Percentiles rank a stretch among this genome's conserved stretches.
Conservation (phyloP, 2,888 invertebrate species). For the Argyresthia albistria region DNA sequence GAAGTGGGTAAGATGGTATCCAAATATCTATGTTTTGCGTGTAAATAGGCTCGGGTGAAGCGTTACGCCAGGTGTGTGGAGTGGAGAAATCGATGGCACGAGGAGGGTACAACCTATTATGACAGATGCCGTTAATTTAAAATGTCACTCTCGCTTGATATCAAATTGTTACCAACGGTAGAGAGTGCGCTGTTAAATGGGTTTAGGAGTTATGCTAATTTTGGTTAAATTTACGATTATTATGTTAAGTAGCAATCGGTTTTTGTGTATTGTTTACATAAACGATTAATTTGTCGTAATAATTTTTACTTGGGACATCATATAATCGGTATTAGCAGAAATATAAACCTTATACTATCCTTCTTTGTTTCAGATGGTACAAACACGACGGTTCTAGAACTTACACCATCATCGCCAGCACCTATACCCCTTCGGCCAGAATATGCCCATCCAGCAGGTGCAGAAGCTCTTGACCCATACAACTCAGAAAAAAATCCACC, state of each 20-base stretch:
- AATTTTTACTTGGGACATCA: too few relatives aligned
- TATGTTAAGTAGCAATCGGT: too few relatives aligned
- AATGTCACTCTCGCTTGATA: constrained; percentile 23
- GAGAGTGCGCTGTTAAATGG: constrained; percentile 30
- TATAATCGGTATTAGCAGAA: too few relatives aligned
- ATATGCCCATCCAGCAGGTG: constrained; percentile 62
- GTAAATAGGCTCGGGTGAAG: constrained; percentile 63
- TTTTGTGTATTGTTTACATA: too few relatives aligned
- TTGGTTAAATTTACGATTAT: too few relatives aligned
- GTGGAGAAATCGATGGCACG: constrained; percentile 51
- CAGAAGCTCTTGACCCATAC: constrained; percentile 61
- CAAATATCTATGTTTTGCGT: constrained; percentile 65
- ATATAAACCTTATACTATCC: not conserved
- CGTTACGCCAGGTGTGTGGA: constrained; percentile 57
- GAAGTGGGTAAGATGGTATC: constrained; percentile 48
- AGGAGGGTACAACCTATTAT: constrained; percentile 57
- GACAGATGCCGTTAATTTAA: constrained; percentile 59
- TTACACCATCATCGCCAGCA: constrained; percentile 39
- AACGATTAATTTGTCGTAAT: too few relatives aligned
- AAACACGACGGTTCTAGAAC: constrained; percentile 47
- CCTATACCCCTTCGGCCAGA: constrained; percentile 56
- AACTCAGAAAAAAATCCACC: constrained; percentile 56
- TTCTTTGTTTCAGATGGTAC: constrained; percentile 49
- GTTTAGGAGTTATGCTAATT: constrained; percentile 17
- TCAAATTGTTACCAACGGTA: constrained; percentile 17